Percentiles rank a stretch among this genome's conserved stretches.
phyloP scores from a whole-genome alignment of 2,113 vertebrate genomes.

The Axis porcinus region DNA sequence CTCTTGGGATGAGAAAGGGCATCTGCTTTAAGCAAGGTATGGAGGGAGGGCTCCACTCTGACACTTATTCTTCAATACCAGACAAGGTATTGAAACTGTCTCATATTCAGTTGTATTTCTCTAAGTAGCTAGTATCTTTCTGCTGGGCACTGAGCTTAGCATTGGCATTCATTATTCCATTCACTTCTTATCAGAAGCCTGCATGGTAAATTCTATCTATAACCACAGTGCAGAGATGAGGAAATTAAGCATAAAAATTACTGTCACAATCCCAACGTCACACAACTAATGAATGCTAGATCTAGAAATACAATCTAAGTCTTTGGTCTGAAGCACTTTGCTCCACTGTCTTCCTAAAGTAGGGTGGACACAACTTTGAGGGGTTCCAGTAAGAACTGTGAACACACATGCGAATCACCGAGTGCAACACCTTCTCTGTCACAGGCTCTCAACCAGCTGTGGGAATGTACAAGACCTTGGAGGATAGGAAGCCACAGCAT shows the following conservation, averaged over 20 bases:
- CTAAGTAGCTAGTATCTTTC: not conserved
- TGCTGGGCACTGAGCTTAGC: not conserved
- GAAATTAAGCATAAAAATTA: not conserved
- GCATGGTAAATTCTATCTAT: not conserved
- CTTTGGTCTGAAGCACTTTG: not conserved
- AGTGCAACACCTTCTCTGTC: not conserved
- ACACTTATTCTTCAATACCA: not conserved
- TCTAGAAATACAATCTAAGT: not conserved
- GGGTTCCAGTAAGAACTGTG: not conserved
- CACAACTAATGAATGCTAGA: not conserved
- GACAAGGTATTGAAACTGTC: not conserved
- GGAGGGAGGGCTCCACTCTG: not conserved
- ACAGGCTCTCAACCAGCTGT: not conserved
- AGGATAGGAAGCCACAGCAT: not conserved
- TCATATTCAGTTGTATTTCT: not conserved
- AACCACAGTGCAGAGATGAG: not conserved
- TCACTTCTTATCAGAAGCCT: not conserved
- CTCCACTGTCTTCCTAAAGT: not conserved
- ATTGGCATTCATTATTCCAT: not conserved
- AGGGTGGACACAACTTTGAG: not conserved
- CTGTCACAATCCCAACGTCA: not conserved
- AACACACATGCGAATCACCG: not conserved
- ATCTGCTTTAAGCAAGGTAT: not conserved
- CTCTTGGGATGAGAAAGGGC: not conserved
- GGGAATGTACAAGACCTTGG: not conserved